Evolutionary conservation across 2,888 invertebrate species (phyloP), one percentile per base, ranked within the genome.

Genomic region (Lithodes maja): DNA sequence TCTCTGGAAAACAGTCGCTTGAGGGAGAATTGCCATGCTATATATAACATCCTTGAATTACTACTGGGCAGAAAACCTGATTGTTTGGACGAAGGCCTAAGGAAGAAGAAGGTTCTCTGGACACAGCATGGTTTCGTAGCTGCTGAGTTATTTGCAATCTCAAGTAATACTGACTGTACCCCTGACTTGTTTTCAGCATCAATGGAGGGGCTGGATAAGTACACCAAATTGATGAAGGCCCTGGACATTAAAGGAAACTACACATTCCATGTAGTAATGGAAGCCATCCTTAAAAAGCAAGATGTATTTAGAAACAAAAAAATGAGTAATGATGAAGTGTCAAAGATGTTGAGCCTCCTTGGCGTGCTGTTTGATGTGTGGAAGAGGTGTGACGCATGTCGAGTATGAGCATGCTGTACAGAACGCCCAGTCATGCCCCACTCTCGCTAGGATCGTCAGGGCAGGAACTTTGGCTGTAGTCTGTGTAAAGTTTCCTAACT

Each of bases 121-220:
- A 87, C 87, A 15, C 12, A 55, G 9, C 15, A 53, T 82, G 87
- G 87, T 15, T 87, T 87, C 33, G 75, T 33, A 12, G 78, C 54
- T 3, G 83, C 87, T 71, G 74, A 33, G 1, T 53, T 33, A 15
- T 87, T 83, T 87, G 82, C 77, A 33, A 1, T 78, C n/a, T 50
- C 50, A 3, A 68, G 54, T 5, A n/a, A 75, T 12, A 53, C 9
- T 77, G 54, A 87, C 49, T 87, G 87, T 53, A 49, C 87, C 5
- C 87, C 87, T 33, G 87, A 83, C 33, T 78, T 87, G 49, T 87
- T 87, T 33, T 83, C 77, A 53, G 87, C 69, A 33, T 49, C 12
- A 9, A 78, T 50, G 7, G 87, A 87, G 15, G 83, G 79, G 3
- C 83, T 87, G 12, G 49, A 53, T 17, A 53, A 52, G 68, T 87